These are phyloP conservation scores for Procambarus clarkii DNA, from an alignment of 1,140 invertebrate species.

Conservation along the genomic window DNA sequence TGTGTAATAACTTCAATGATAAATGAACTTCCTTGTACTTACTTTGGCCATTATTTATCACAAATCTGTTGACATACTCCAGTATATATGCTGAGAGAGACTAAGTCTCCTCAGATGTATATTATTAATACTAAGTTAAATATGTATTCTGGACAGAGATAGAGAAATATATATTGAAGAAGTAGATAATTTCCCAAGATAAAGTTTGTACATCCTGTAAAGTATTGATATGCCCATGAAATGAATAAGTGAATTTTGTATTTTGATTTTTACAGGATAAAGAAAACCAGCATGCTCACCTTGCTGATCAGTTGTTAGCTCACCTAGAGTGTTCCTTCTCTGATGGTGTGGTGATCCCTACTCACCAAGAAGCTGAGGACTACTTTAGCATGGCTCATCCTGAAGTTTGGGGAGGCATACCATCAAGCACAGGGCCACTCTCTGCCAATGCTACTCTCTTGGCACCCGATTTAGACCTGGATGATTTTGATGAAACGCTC, in stretches of 20 bases:
- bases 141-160: too few species aligned
- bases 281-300: slow-evolving; percentile 36
- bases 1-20: too few species aligned
- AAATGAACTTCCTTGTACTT: too few species aligned
- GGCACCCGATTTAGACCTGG: slow-evolving; percentile 41
- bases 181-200: too few species aligned
- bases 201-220: too few species aligned
- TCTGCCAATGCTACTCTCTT: slow-evolving; percentile 53
- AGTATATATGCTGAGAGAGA: too few species aligned
- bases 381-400: slow-evolving; percentile 64
- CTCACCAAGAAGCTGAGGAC: slow-evolving; percentile 42
- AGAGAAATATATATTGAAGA: too few species aligned
- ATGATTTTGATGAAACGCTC: slow-evolving; percentile 52
- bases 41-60: too few species aligned
- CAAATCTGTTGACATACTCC: too few species aligned
- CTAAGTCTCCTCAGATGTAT: too few species aligned
- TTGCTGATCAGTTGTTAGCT: slow-evolving; percentile 57
- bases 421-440: background rate
- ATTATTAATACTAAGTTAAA: too few species aligned
- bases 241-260: background rate
- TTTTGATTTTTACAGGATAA: slow-evolving; percentile 23
- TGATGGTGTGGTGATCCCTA: slow-evolving; percentile 32
- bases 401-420: slow-evolving; percentile 63
- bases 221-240: too few species aligned
- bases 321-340: slow-evolving; percentile 59